A percentile compares a stretch with the other conserved stretches of the same genome.
Conservation (phyloP, 2,113 vertebrate genomes). For the Hydrolagus affinis region DNA sequence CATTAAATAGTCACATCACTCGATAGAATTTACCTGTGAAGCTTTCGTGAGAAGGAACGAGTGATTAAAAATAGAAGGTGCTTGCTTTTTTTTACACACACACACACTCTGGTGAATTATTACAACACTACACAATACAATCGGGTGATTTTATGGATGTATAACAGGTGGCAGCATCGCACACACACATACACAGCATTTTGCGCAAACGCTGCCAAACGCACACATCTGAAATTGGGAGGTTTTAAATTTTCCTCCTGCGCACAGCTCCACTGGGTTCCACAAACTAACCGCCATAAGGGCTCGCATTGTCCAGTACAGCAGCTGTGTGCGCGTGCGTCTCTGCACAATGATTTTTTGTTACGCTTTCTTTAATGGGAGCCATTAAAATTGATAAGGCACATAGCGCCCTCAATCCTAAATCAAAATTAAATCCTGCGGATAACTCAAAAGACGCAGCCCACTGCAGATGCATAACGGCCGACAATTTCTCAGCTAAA, state of each 20-base stretch:
- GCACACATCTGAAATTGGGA: not conserved
- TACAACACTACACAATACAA: not conserved
- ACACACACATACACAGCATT: not conserved
- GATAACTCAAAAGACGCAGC: not conserved
- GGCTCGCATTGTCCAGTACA: not conserved
- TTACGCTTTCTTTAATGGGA: not conserved
- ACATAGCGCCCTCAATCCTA: not conserved
- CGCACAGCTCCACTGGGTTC: not conserved
- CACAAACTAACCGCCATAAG: not conserved
- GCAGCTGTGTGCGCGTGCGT: too few relatives aligned
- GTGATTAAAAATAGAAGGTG: too few relatives aligned
- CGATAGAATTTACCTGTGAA: too few relatives aligned
- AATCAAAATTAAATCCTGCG: not conserved
- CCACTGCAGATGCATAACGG: not conserved
- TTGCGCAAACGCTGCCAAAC: not conserved
- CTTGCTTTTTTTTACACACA: too few relatives aligned
- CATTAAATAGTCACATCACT: too few relatives aligned
- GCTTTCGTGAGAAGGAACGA: too few relatives aligned
- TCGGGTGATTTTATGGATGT: too few relatives aligned
- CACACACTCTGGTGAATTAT: not conserved
- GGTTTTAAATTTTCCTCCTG: not conserved
- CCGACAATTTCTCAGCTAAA: constrained; percentile 16
- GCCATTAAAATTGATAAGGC: not conserved
- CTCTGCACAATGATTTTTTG: not conserved
- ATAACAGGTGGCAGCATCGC: not conserved